These are phyloP conservation scores for Cavia aperea DNA, from an alignment of 2,113 vertebrate genomes.

Conservation along the genomic window DNA sequence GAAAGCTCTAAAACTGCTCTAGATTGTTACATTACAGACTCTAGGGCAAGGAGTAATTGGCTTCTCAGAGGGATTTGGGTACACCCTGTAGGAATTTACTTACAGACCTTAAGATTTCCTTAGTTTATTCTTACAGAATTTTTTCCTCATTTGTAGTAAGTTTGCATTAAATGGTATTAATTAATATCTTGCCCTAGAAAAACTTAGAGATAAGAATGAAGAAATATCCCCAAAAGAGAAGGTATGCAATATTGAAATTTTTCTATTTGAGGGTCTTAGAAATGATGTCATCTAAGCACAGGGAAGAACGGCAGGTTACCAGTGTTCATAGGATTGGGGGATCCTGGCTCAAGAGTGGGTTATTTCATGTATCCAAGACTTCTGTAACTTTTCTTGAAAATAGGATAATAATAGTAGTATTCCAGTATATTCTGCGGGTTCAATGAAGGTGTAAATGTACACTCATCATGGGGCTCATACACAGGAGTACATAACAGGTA, in stretches of 20 bases:
- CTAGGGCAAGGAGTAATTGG: constrained; percentile 2
- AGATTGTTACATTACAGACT: not conserved
- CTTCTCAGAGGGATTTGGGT: not conserved
- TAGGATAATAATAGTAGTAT: not conserved
- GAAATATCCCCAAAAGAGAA: not conserved
- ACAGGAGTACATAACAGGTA: constrained; percentile 19
- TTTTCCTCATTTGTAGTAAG: not conserved
- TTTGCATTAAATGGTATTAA: not conserved
- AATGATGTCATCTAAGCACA: not conserved
- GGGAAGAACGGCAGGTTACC: not conserved
- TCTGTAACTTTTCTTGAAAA: constrained; percentile 21
- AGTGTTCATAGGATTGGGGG: not conserved
- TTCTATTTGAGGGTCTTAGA: not conserved
- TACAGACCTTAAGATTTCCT: not conserved
- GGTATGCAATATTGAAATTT: not conserved
- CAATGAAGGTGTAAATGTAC: not conserved
- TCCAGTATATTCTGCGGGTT: not conserved
- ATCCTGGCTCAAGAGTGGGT: not conserved
- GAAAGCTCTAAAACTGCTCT: not conserved
- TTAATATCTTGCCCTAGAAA: not conserved
- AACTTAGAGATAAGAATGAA: not conserved
- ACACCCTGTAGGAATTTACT: not conserved
- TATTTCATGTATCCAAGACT: not conserved
- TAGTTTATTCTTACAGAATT: not conserved
- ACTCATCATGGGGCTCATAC: not conserved